Conservation (phyloP, 35 echinoderm and acorn worm species). For the Nesometra sesokonis region DNA sequence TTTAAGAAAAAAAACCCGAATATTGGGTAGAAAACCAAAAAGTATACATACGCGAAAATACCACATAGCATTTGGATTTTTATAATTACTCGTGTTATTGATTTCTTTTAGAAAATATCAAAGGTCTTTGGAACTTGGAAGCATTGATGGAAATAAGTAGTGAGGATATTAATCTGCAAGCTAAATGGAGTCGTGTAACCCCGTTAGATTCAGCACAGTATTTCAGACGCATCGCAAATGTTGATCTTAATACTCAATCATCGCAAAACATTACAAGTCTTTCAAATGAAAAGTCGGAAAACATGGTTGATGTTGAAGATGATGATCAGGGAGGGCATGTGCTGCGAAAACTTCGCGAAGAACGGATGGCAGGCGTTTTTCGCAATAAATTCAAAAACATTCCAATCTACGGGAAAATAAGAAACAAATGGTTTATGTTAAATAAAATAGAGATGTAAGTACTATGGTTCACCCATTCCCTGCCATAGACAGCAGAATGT, state of each 20-base stretch:
- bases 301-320: not conserved
- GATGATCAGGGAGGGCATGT: not conserved
- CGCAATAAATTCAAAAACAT: too few species aligned
- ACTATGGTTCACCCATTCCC: not conserved
- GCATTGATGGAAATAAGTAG: not conserved
- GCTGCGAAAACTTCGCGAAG: not conserved
- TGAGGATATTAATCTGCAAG: not conserved
- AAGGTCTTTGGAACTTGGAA: not conserved
- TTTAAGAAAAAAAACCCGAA: too few species aligned
- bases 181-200: not conserved
- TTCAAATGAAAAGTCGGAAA: not conserved
- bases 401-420: not conserved
- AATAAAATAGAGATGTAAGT: not conserved
- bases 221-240: not conserved
- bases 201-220: not conserved
- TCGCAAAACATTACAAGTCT: not conserved
- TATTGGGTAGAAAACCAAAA: too few species aligned
- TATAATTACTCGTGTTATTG: too few species aligned
- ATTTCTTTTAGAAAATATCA: not conserved
- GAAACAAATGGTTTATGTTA: not conserved
- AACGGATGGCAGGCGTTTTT: not conserved
- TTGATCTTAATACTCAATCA: not conserved
- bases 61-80: too few species aligned
- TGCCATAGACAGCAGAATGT: not conserved
- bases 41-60: too few species aligned